Percentiles rank a stretch among this genome's conserved stretches.
Evolutionary conservation across 2,113 vertebrate genomes (phyloP).

Genomic region (Prinia subflava): DNA sequence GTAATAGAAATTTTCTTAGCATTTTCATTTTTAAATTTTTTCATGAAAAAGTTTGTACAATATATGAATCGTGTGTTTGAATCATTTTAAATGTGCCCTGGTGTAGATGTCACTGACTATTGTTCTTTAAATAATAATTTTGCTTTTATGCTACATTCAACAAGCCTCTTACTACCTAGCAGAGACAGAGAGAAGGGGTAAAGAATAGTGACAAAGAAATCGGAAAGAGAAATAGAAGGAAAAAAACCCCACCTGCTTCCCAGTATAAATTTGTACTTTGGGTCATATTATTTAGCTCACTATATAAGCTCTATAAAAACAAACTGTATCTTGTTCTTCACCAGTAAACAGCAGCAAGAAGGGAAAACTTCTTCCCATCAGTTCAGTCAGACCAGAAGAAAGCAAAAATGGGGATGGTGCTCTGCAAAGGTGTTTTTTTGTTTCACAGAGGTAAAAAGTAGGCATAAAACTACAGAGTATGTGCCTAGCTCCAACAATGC

Average conservation of each 20-base stretch:
- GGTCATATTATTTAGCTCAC: neutral
- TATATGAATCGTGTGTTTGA: neutral
- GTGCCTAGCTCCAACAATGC: neutral
- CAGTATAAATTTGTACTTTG: neutral
- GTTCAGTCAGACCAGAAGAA: neutral
- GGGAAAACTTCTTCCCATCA: neutral
- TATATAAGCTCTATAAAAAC: neutral
- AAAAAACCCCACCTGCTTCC: neutral
- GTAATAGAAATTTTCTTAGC: neutral
- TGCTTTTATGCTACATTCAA: neutral
- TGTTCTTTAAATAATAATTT: neutral
- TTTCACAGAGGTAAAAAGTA: neutral
- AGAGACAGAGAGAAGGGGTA: neutral
- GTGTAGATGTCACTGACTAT: neutral
- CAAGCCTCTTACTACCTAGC: neutral
- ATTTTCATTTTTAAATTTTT: neutral
- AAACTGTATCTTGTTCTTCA: neutral
- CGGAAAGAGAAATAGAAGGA: neutral
- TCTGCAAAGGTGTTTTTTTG: neutral
- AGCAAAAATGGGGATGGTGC: neutral
- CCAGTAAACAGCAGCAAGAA: neutral
- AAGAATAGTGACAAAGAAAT: neutral
- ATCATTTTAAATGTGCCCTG: neutral
- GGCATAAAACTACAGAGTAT: neutral
- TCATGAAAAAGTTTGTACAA: neutral